Conservation (phyloP, 2,113 vertebrate species). For the Oophaga pumilio region DNA sequence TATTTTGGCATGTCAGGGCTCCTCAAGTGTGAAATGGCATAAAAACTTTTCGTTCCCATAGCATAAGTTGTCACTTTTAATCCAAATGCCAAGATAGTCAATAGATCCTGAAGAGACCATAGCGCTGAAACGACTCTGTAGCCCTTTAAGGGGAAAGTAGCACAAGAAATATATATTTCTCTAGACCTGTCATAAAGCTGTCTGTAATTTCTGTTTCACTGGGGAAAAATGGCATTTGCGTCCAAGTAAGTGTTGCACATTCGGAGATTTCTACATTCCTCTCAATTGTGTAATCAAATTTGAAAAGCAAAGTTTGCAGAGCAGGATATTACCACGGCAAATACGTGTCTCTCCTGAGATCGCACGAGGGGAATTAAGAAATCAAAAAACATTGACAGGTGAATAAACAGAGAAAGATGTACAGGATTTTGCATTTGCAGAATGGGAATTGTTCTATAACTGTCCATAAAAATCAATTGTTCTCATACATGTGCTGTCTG, state of each 20-base stretch:
- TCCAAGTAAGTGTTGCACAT: constrained; percentile 35
- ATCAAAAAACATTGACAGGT: constrained; percentile 53
- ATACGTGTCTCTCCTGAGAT: constrained; percentile 30
- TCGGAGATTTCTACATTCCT: constrained; percentile 13
- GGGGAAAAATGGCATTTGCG: not conserved
- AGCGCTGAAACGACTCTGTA: too few relatives aligned
- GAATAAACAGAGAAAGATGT: constrained; percentile 53
- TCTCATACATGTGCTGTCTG: not conserved
- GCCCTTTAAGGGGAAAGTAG: too few relatives aligned
- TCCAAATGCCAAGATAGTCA: too few relatives aligned
- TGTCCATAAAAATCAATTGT: constrained; percentile 43
- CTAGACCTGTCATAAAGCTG: not conserved
- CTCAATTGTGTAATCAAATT: constrained; percentile 50
- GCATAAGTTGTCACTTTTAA: too few relatives aligned
- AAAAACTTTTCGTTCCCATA: too few relatives aligned
- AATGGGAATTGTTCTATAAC: constrained; percentile 49
- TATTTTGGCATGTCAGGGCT: too few relatives aligned
- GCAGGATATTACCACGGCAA: constrained; percentile 51
- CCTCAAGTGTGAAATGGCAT: too few relatives aligned
- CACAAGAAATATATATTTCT: not conserved
- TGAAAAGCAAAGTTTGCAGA: constrained; percentile 55
- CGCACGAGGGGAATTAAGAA: constrained; percentile 44
- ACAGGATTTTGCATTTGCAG: constrained; percentile 50
- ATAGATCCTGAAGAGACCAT: too few relatives aligned
- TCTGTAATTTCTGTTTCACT: not conserved